Conservation (phyloP, 2,888 invertebrate species). For the Leucophenga maculata region DNA sequence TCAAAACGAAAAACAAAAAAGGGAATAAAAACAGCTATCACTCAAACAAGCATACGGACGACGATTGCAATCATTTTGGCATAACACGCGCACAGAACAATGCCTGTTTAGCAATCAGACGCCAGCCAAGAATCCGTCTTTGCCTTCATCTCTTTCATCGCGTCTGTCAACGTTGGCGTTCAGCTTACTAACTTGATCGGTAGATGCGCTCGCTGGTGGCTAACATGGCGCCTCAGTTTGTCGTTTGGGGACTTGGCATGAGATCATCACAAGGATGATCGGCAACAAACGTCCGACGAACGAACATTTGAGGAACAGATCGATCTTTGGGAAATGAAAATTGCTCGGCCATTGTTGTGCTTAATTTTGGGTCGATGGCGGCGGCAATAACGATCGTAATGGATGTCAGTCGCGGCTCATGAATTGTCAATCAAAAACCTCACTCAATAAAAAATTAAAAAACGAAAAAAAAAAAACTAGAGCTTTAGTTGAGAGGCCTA, state of each 20-base stretch:
- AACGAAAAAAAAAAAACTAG: conserved; percentile 37
- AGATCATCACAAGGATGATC: conserved; percentile 53
- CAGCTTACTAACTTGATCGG: conserved; percentile 37
- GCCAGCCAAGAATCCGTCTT: conserved; percentile 62
- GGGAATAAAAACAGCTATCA: neutral
- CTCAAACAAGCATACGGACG: conserved; percentile 7
- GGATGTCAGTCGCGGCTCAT: conserved; percentile 69
- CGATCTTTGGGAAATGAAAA: conserved; percentile 18
- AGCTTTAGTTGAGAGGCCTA: neutral
- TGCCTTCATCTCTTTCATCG: conserved; percentile 37
- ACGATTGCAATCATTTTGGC: conserved; percentile 53
- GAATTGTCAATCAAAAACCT: conserved; percentile 70
- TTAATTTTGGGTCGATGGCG: conserved; percentile 39
- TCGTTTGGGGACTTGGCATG: conserved; percentile 68
- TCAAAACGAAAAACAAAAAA: conserved; percentile 18
- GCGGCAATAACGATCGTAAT: conserved; percentile 54
- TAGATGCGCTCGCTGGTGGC: conserved; percentile 58
- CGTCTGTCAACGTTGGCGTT: conserved; percentile 9
- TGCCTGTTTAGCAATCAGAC: conserved; percentile 46
- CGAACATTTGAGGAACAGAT: conserved; percentile 40
- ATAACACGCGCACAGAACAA: conserved; percentile 49
- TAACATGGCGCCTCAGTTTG: conserved; percentile 72
- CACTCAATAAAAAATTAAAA: conserved; percentile 44
- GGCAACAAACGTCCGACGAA: conserved; percentile 43
- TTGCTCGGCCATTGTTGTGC: conserved; percentile 12